phyloP scores from a whole-genome alignment of 2,797 vertebrate species.

The Malacoraja senta region DNA sequence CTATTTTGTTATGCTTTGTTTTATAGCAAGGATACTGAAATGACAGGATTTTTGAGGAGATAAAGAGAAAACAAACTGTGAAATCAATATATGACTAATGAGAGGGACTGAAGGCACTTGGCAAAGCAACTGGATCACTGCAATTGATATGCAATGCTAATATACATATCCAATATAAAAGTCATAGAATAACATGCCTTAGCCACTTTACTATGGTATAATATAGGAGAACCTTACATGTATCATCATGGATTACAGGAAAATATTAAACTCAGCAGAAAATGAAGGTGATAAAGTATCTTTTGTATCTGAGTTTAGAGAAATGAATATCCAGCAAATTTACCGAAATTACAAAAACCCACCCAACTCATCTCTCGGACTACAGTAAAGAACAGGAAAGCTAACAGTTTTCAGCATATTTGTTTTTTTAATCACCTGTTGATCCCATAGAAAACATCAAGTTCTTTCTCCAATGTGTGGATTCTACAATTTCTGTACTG shows the following conservation, averaged over 20 bases:
- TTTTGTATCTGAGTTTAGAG: not conserved
- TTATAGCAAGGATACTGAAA: not conserved
- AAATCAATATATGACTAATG: too few species aligned
- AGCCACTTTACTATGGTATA: too few species aligned
- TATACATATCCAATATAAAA: not conserved
- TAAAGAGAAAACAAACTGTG: not conserved
- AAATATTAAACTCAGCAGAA: not conserved
- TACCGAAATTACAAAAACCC: not conserved
- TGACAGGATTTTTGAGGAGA: not conserved
- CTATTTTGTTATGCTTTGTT: not conserved
- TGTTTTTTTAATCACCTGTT: not conserved
- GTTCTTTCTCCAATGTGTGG: not conserved
- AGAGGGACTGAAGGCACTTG: not conserved
- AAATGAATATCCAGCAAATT: not conserved
- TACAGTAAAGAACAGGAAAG: not conserved
- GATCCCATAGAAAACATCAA: not conserved
- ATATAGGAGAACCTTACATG: too few species aligned
- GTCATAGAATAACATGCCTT: not conserved
- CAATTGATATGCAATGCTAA: not conserved
- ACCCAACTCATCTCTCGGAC: not conserved
- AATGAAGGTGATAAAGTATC: not conserved
- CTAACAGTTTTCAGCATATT: not conserved
- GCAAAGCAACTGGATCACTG: not conserved
- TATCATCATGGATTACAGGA: not conserved
- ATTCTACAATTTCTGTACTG: too few species aligned